Percentiles rank a stretch among this genome's conserved stretches.
phyloP scores from a whole-genome alignment of 1,140 invertebrate genomes.

The Saccostrea glomerata region DNA sequence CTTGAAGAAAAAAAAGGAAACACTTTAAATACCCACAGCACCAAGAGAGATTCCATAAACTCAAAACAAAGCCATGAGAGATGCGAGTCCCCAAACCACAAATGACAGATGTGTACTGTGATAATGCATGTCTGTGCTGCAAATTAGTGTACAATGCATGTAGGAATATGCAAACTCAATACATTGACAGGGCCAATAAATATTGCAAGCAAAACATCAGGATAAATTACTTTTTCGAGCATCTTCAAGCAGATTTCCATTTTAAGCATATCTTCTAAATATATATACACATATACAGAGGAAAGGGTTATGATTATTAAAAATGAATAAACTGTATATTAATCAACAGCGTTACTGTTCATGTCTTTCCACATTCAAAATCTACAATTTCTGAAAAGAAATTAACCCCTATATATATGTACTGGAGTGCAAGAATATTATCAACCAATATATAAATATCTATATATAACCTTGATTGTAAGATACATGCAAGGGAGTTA shows the following conservation, averaged over 20 bases:
- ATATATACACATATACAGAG: neutral
- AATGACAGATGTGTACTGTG: neutral
- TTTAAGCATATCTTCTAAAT: neutral
- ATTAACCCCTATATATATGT: neutral
- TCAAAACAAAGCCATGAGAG: neutral
- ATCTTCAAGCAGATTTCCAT: neutral
- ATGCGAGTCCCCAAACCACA: neutral
- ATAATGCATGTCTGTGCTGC: neutral
- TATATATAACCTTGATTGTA: neutral
- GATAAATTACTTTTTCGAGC: neutral
- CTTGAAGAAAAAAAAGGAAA: neutral
- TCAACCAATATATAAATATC: neutral
- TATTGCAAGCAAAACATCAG: neutral
- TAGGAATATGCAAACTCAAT: neutral
- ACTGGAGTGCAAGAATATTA: neutral
- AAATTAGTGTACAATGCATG: neutral
- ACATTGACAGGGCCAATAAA: too few species aligned
- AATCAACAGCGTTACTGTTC: too few species aligned
- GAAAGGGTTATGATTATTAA: neutral
- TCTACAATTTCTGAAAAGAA: neutral
- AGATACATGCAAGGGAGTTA: conserved; percentile 7
- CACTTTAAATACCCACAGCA: neutral
- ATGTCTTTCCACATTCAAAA: neutral
- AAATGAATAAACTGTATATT: neutral
- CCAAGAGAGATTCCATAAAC: neutral